Evolutionary conservation across 1,140 invertebrate genomes (phyloP).

Genomic region (Drosophila novamexicana): DNA sequence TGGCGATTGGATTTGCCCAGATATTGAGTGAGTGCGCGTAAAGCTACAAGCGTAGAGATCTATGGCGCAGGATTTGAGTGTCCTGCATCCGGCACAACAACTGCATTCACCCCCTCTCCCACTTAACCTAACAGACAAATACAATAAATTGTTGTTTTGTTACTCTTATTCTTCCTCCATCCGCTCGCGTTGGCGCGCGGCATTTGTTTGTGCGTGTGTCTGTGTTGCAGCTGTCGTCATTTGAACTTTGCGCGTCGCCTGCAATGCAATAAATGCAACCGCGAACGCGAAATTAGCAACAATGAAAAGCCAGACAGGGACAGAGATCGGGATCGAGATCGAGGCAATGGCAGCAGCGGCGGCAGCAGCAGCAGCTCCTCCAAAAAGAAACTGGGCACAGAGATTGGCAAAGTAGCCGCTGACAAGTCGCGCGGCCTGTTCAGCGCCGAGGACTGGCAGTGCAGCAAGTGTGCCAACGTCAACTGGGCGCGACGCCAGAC

Average conservation of each 20-base stretch:
- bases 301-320: constrained; percentile 65
- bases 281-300: constrained; percentile 57
- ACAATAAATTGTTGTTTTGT: constrained; percentile 57
- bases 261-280: constrained; percentile 95
- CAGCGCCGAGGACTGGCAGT: constrained; percentile 99
- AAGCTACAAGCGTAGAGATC: constrained; percentile 53
- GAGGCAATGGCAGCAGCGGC: constrained; percentile 85
- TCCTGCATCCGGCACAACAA: constrained; percentile 10
- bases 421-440: constrained; percentile 99
- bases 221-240: constrained; percentile 92
- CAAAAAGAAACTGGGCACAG: constrained; percentile 96
- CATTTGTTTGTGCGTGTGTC: constrained; percentile 24
- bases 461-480: constrained; percentile 99
- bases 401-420: constrained; percentile 98
- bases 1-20: constrained; percentile 86
- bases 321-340: constrained; percentile 40
- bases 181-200: constrained; percentile 34
- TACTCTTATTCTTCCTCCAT: constrained; percentile 49
- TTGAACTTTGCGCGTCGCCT: constrained; percentile 96
- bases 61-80: constrained; percentile 30
- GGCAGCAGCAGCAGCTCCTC: constrained; percentile 85
- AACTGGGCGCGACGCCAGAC: constrained; percentile 98
- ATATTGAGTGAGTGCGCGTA: constrained; percentile 84
- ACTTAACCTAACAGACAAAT: constrained; percentile 25
- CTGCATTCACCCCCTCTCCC: background rate